Evolutionary conservation across 2,113 vertebrate genomes (phyloP).

Genomic region (Phoxinus phoxinus): DNA sequence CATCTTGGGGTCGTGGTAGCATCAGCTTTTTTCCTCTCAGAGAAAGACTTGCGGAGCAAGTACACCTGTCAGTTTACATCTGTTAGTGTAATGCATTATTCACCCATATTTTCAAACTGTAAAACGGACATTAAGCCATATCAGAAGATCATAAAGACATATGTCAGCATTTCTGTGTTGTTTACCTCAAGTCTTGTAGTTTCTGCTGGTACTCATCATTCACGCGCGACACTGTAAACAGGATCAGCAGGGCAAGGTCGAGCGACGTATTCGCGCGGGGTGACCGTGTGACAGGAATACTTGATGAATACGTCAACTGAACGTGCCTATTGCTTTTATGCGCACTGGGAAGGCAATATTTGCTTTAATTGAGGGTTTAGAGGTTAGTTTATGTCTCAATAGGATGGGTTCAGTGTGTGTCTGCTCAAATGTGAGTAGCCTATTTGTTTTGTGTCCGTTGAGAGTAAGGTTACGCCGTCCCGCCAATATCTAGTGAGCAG

Average conservation of each 20-base stretch:
- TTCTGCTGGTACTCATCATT: constrained; percentile 1
- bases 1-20: constrained; percentile 68
- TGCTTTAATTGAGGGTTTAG: not conserved
- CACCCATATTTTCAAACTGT: not conserved
- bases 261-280: constrained; percentile 7
- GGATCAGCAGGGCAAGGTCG: constrained; percentile 46
- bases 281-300: constrained; percentile 44
- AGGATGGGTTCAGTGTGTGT: not conserved
- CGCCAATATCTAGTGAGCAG: not conserved
- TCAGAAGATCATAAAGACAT: not conserved
- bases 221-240: constrained; percentile 36
- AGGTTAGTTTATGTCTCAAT: not conserved
- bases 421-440: not conserved
- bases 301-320: constrained; percentile 40
- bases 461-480: not conserved
- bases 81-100: not conserved
- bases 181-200: not conserved
- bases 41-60: not conserved
- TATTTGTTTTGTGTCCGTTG: not conserved
- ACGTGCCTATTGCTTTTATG: constrained; percentile 37
- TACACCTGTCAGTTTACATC: constrained; percentile 33
- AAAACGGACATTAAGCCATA: not conserved
- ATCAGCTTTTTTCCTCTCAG: constrained; percentile 55
- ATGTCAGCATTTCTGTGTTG: not conserved
- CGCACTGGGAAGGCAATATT: not conserved